Evolutionary conservation across 2,888 invertebrate species (phyloP).

Genomic region (Xestia sexstrigata): DNA sequence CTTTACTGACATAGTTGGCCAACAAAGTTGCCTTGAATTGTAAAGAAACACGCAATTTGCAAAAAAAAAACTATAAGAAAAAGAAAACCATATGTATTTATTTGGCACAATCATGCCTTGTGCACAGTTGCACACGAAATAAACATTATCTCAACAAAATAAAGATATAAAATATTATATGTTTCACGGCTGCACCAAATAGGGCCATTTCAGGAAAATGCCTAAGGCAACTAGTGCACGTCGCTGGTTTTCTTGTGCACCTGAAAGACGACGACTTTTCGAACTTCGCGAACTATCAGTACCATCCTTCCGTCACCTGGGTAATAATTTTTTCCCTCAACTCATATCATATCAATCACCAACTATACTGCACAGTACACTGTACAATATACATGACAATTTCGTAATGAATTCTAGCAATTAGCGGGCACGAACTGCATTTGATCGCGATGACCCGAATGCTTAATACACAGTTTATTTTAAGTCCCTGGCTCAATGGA

Average conservation of each 20-base stretch:
- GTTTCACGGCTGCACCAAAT: neutral
- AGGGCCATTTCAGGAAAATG: neutral
- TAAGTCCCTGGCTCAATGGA: conserved; percentile 70
- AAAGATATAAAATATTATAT: neutral
- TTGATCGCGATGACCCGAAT: conserved; percentile 67
- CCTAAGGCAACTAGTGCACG: too few species aligned
- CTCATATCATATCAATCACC: neutral
- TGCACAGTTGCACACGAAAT: neutral
- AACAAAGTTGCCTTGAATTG: neutral
- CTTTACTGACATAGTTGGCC: neutral
- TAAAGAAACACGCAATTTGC: neutral
- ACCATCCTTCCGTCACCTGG: neutral
- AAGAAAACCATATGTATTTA: neutral
- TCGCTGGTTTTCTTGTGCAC: neutral
- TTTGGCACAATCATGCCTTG: neutral
- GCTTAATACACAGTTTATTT: conserved; percentile 73
- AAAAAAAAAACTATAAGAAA: neutral
- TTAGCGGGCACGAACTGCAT: conserved; percentile 45
- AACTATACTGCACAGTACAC: neutral
- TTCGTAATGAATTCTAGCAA: conserved; percentile 57
- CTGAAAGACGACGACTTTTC: neutral
- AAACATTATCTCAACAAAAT: neutral
- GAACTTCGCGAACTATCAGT: too few species aligned
- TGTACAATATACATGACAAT: conserved; percentile 17
- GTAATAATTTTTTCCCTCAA: neutral